These are phyloP conservation scores for Corythaeola cristata DNA, from an alignment of 2,113 vertebrate species.

Conservation along the genomic window DNA sequence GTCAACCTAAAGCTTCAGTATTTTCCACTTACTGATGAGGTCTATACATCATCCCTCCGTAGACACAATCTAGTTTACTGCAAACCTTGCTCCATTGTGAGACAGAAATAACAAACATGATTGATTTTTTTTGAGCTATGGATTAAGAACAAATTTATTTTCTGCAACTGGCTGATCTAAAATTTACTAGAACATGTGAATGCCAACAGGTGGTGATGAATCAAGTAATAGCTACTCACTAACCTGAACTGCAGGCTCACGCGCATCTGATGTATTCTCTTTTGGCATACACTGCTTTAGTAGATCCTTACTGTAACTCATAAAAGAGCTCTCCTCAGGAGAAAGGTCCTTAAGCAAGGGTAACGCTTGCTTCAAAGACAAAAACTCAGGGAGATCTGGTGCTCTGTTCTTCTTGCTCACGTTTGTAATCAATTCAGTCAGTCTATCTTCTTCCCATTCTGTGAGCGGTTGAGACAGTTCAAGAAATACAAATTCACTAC, in stretches of 20 bases:
- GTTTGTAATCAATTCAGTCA: conserved; percentile 70
- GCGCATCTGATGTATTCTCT: background rate
- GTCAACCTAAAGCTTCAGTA: background rate
- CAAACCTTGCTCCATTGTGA: background rate
- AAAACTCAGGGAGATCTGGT: conserved; percentile 63
- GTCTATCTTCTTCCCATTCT: conserved; percentile 62
- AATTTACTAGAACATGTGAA: background rate
- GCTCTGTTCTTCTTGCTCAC: conserved; percentile 71
- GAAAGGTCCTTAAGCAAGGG: conserved; percentile 72
- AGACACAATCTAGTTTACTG: background rate
- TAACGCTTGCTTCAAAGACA: conserved; percentile 72
- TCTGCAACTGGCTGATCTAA: background rate
- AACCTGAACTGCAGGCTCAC: conserved; percentile 66
- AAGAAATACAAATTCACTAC: conserved; percentile 77
- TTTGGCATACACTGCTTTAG: conserved; percentile 9
- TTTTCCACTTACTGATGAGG: background rate
- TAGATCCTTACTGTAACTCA: conserved; percentile 49
- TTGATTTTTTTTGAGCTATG: background rate
- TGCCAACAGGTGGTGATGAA: background rate
- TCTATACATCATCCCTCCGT: background rate
- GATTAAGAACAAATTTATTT: background rate
- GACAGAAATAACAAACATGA: background rate
- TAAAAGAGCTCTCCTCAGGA: conserved; percentile 73
- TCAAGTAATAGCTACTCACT: background rate
- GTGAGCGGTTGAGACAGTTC: conserved; percentile 66